phyloP scores from a whole-genome alignment of 2,113 vertebrate species.

The Nothoprocta perdicaria region DNA sequence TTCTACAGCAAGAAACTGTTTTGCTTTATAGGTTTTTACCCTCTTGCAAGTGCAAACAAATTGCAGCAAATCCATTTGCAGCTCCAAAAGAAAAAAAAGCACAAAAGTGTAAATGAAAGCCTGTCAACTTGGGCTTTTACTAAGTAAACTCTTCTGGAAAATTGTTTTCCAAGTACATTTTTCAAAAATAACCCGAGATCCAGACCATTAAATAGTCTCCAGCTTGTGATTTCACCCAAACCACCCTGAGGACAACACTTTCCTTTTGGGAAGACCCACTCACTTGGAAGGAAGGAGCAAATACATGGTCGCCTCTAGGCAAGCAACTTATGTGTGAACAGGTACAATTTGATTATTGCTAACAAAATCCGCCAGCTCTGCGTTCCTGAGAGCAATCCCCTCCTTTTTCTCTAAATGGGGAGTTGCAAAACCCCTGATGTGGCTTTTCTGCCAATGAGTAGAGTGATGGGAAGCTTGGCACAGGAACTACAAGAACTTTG shows the following conservation, averaged over 20 bases:
- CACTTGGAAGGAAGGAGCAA: background rate
- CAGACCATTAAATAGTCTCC: background rate
- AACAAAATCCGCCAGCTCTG: background rate
- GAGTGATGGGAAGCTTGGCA: conserved; percentile 32
- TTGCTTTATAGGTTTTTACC: background rate
- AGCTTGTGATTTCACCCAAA: background rate
- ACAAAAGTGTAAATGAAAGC: background rate
- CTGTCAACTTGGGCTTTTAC: background rate
- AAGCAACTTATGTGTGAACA: conserved; percentile 5
- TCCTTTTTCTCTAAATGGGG: background rate
- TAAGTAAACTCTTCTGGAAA: background rate
- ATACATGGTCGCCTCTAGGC: background rate
- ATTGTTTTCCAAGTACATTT: background rate
- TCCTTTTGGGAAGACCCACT: background rate
- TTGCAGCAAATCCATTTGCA: background rate
- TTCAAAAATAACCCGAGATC: background rate
- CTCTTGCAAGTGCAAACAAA: background rate
- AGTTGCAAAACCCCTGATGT: conserved; percentile 43
- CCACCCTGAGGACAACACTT: background rate
- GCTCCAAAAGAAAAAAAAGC: background rate
- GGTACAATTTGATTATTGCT: conserved; percentile 33
- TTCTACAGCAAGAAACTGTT: background rate
- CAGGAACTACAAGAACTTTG: conserved; percentile 25
- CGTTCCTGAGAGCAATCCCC: background rate
- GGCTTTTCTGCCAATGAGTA: background rate